Evolutionary conservation across 1,140 invertebrate genomes (phyloP).

Genomic region (Conus betulinus): DNA sequence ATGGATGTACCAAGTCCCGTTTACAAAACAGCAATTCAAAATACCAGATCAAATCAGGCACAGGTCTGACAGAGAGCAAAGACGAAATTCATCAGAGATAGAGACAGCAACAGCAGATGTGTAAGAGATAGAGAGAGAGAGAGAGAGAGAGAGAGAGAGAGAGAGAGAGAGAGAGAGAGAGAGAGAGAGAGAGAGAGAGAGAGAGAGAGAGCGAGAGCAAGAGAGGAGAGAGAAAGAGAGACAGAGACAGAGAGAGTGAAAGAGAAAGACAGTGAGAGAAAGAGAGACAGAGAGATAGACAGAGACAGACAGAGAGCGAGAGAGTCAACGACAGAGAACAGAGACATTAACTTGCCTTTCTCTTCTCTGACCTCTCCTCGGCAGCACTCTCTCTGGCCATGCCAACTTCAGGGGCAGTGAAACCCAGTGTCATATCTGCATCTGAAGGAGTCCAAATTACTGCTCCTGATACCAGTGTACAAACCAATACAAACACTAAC

Average conservation of each 20-base stretch:
- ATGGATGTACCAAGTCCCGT: too few relatives aligned
- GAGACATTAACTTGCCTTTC: neutral
- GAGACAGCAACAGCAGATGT: neutral
- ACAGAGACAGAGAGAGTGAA: neutral
- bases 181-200: neutral
- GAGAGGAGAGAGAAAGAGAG: neutral
- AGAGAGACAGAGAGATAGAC: too few relatives aligned
- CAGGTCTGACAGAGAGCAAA: neutral
- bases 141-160: neutral
- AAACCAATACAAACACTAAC: too few relatives aligned
- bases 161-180: neutral
- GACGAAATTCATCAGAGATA: too few relatives aligned
- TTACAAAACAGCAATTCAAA: neutral
- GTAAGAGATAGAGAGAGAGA: neutral
- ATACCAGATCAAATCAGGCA: neutral
- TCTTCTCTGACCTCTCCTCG: conserved; percentile 3
- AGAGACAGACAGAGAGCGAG: neutral
- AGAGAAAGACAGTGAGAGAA: neutral
- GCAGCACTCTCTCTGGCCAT: neutral
- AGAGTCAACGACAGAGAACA: neutral
- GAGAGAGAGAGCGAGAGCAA: neutral
- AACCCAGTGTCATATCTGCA: conserved; percentile 33
- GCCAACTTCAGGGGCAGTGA: conserved; percentile 33
- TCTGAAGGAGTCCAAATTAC: neutral
- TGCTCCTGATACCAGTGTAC: too few relatives aligned